These are phyloP conservation scores for Leptinotarsa haldemani DNA, from an alignment of 2,888 invertebrate species.

Conservation along the genomic window DNA sequence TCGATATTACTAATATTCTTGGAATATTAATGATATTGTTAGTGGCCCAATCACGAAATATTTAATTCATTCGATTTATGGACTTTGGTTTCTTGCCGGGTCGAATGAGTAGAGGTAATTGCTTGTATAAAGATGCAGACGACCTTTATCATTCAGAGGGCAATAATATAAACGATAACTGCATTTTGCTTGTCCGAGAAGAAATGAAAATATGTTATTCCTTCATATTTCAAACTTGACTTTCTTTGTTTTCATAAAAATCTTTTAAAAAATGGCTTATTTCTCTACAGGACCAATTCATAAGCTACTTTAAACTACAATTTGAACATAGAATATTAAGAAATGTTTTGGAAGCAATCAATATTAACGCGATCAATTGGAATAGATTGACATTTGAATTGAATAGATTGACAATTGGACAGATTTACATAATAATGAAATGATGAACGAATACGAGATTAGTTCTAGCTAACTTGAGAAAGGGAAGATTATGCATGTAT, in stretches of 20 bases:
- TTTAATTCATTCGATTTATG: neutral
- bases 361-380: no score
- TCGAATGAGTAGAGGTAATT: neutral
- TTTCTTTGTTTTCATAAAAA: neutral
- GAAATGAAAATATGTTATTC: neutral
- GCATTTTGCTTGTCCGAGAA: neutral
- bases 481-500: no score
- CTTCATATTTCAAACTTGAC: neutral
- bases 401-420: no score
- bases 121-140: neutral
- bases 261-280: no score
- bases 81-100: constrained; percentile 2
- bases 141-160: constrained; percentile 8
- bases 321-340: no score
- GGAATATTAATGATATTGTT: neutral
- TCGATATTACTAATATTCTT: neutral
- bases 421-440: no score
- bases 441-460: no score
- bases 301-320: no score
- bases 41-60: neutral
- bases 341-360: no score
- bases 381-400: no score
- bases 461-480: no score
- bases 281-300: no score
- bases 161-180: constrained; percentile 5